These are phyloP conservation scores for Eilema griseolum DNA, from an alignment of 2,888 invertebrate genomes.

Conservation along the genomic window DNA sequence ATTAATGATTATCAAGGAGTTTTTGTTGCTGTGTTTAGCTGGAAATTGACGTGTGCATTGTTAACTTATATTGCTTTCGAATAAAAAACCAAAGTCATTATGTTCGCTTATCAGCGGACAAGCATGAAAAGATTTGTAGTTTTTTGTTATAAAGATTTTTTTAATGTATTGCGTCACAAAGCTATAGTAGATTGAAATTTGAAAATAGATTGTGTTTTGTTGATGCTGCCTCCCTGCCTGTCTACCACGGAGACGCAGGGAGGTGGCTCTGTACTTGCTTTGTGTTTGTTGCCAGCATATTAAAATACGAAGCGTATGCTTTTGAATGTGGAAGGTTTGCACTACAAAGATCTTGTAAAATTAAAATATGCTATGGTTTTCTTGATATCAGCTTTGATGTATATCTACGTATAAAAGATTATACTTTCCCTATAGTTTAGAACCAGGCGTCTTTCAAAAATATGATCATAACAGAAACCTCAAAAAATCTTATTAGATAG, in stretches of 20 bases:
- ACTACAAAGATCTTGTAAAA: background rate
- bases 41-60: slow-evolving; percentile 21
- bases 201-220: slow-evolving; percentile 37
- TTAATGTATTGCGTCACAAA: slow-evolving; percentile 24
- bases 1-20: slow-evolving; percentile 17
- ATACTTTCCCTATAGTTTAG: background rate
- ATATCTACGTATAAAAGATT: background rate
- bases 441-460: background rate
- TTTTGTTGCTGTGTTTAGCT: slow-evolving; percentile 21
- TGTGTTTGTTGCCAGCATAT: slow-evolving; percentile 26
- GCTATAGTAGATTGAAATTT: slow-evolving; percentile 31
- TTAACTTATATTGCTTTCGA: slow-evolving; percentile 22
- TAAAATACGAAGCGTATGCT: slow-evolving; percentile 18
- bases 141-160: slow-evolving; percentile 24
- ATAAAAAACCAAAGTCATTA: slow-evolving; percentile 32
- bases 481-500: too few species aligned
- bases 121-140: slow-evolving; percentile 20
- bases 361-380: background rate
- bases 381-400: background rate
- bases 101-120: slow-evolving; percentile 24
- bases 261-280: slow-evolving; percentile 25
- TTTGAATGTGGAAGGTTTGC: slow-evolving; percentile 12
- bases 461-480: too few species aligned
- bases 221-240: slow-evolving; percentile 24
- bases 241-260: slow-evolving; percentile 9